These are phyloP conservation scores for Calcarius lapponicus DNA, from an alignment of 2,797 vertebrate species.

Conservation along the genomic window DNA sequence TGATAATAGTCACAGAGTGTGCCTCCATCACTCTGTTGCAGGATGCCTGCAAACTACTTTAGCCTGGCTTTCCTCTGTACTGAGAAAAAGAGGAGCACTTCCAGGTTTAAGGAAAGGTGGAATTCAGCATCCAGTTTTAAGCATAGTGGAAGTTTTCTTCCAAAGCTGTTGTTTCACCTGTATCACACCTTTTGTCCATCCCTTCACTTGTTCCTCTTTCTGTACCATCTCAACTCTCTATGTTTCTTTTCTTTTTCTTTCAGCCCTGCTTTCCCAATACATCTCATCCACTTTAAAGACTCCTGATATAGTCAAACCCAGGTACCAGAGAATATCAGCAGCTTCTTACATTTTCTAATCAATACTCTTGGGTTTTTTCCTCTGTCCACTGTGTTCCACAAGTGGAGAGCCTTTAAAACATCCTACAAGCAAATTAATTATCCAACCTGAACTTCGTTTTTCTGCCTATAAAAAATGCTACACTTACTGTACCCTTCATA, in stretches of 20 bases:
- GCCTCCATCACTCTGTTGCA: neutral
- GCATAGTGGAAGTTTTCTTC: neutral
- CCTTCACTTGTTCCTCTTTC: neutral
- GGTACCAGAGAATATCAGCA: neutral
- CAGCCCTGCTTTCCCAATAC: neutral
- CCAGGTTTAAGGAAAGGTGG: neutral
- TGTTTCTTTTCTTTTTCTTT: neutral
- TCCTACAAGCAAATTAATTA: neutral
- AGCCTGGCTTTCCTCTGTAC: neutral
- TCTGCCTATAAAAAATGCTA: neutral
- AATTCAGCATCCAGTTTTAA: neutral
- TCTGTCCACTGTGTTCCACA: neutral
- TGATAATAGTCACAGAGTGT: neutral
- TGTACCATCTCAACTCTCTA: neutral
- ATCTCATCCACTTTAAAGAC: neutral
- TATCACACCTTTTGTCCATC: neutral
- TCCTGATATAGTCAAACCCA: neutral
- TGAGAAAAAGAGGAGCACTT: neutral
- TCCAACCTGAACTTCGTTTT: neutral
- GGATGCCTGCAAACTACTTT: neutral
- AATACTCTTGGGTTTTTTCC: neutral
- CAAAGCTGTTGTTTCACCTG: neutral
- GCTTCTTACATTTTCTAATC: neutral
- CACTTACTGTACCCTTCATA: neutral
- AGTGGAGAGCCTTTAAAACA: constrained; percentile 18